A percentile compares a stretch with the other conserved stretches of the same genome.
phyloP scores from a whole-genome alignment of 2,113 vertebrate genomes.

The Tychaedon coryphoeus region DNA sequence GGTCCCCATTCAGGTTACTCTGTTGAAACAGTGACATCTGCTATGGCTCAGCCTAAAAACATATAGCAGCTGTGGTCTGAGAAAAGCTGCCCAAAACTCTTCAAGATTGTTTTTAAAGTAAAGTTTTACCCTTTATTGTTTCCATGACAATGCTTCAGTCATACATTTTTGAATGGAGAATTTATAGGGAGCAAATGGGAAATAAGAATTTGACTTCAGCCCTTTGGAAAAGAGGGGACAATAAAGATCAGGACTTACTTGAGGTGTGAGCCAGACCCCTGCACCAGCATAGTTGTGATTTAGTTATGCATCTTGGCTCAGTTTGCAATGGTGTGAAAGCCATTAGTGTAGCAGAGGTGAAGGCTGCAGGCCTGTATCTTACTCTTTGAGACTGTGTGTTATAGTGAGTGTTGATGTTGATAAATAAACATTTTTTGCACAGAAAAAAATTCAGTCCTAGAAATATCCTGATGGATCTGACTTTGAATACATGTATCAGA shows the following conservation, averaged over 20 bases:
- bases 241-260: conserved; percentile 23
- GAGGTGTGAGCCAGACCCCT: conserved; percentile 29
- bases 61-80: not conserved
- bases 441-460: not conserved
- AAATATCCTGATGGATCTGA: not conserved
- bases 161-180: not conserved
- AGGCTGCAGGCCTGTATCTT: not conserved
- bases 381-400: not conserved
- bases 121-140: conserved; percentile 20
- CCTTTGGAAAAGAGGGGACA: not conserved
- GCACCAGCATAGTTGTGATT: not conserved
- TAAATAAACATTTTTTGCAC: not conserved
- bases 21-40: not conserved
- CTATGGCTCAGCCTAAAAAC: not conserved
- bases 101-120: conserved; percentile 6
- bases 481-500: not conserved
- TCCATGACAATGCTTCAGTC: conserved; percentile 31
- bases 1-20: not conserved
- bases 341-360: not conserved
- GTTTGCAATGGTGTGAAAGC: not conserved
- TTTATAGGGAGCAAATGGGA: conserved; percentile 53
- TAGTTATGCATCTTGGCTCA: not conserved
- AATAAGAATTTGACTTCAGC: conserved; percentile 35
- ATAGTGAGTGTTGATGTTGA: not conserved
- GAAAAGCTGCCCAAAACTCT: not conserved